Evolutionary conservation across 2,888 invertebrate species (phyloP).

Genomic region (Agrilus biguttatus): DNA sequence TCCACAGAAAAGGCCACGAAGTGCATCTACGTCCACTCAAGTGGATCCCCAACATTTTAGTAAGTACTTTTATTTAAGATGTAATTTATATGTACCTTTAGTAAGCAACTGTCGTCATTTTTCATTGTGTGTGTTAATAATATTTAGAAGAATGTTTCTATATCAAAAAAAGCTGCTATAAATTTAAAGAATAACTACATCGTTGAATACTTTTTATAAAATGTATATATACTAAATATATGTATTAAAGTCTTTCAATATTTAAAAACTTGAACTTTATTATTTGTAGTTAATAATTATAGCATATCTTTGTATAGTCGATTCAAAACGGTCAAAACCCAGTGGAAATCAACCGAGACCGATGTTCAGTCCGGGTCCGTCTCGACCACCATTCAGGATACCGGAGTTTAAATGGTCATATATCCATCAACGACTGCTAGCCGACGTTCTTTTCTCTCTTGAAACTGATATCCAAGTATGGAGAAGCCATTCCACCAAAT

Average conservation of each 20-base stretch:
- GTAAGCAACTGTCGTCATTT: too few relatives aligned
- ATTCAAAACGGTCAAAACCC: conserved; percentile 44
- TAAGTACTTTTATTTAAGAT: conserved; percentile 28
- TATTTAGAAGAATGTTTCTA: too few relatives aligned
- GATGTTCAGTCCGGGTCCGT: conserved; percentile 88
- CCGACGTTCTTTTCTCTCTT: conserved; percentile 90
- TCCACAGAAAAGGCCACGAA: conserved; percentile 58
- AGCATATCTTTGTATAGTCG: conserved; percentile 13
- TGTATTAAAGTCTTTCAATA: too few relatives aligned
- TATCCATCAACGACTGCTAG: conserved; percentile 90
- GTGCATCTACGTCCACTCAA: conserved; percentile 69
- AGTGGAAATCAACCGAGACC: conserved; percentile 55
- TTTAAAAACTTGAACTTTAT: too few relatives aligned
- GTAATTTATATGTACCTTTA: too few relatives aligned
- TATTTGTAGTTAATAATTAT: too few relatives aligned
- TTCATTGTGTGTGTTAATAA: too few relatives aligned
- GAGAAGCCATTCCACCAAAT: conserved; percentile 89
- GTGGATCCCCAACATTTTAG: conserved; percentile 77
- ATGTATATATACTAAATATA: too few relatives aligned
- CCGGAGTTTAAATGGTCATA: conserved; percentile 99
- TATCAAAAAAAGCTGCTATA: too few relatives aligned
- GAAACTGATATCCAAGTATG: conserved; percentile 93
- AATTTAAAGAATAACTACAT: background rate
- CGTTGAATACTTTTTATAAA: too few relatives aligned
- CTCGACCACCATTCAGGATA: conserved; percentile 91